Evolutionary conservation across 92 coral and sea anemone species (phyloP), one percentile per base, ranked within the genome.

Genomic region (Paramuricea clavata): DNA sequence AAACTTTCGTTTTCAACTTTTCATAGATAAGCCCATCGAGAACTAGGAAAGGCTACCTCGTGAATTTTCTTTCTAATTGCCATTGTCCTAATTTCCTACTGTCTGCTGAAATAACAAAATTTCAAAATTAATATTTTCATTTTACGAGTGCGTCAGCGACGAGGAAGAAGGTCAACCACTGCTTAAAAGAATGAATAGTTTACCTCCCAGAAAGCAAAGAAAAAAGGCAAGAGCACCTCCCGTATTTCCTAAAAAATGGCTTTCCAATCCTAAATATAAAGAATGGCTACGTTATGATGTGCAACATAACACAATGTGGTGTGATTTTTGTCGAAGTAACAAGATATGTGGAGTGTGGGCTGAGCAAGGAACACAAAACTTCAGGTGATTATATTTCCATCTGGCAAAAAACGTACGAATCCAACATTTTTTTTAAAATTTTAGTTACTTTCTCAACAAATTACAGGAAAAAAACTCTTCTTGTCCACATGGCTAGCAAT

Each of bases 221-320:
- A 74, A 74, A 42, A 74, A 44, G 59, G 80, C 80, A 74, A 74
- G 80, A 47, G 61, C 80, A 74, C 80, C 80, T 44, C 80, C 80
- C 57, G 31, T 74, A 30, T 43, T 74, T 74, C 80, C 80, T 21
- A 44, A 44, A 12, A 74, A 74, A 74, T 74, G 80, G 80, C 80
- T 74, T 74, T 74, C 80, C 33, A 30, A 74, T 44, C 80, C 80
- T 74, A 74, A 42, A 23, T 74, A 74, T 30, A 74, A 74, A 30
- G 80, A 74, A 16, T 74, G 54, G 59, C 80, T 74, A 19, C 80
- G 60, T 74, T 74, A 74, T 74, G 80, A 74, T 74, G 80, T 42
- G 26, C 61, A 74, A 43, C 80, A 47, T 23, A 74, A 74, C 80
- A 74, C 57, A 30, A 74, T 74, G 80, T 74, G 80, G 80, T 74